Evolutionary conservation across 2,888 invertebrate species (phyloP).

Genomic region (Salpingus planirostris): DNA sequence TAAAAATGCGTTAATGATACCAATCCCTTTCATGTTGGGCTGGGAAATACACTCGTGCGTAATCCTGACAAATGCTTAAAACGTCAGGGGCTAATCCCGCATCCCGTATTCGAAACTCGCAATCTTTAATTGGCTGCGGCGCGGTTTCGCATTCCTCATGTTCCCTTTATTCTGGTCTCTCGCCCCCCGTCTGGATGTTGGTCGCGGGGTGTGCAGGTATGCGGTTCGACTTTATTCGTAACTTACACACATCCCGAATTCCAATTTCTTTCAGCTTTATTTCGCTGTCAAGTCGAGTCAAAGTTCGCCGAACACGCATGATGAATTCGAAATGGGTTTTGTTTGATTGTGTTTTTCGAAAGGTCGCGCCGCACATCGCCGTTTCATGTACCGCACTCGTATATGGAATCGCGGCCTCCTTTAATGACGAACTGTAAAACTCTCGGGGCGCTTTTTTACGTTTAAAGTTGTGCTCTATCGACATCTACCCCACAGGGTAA

Average conservation of each 20-base stretch:
- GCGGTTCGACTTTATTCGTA: conserved; percentile 19
- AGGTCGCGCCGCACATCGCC: no score
- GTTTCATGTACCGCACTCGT: no score
- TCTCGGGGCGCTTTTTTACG: no score
- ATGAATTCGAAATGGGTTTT: conserved; percentile 26
- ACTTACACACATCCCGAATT: conserved; percentile 22
- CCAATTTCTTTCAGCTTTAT: conserved; percentile 26
- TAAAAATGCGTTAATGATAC: no score
- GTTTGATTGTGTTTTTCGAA: conserved; percentile 14
- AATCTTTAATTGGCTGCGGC: conserved; percentile 19
- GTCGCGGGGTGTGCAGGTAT: no score
- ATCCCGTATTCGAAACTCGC: conserved; percentile 12
- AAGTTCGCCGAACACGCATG: conserved; percentile 22
- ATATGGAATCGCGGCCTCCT: no score
- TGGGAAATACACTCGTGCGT: no score
- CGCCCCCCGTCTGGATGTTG: no score
- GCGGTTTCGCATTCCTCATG: conserved; percentile 19
- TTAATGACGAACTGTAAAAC: no score
- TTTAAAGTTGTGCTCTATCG: no score
- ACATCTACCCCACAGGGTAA: no score
- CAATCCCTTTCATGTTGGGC: no score
- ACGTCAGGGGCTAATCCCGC: conserved; percentile 8
- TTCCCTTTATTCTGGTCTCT: conserved; percentile 15
- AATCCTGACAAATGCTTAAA: conserved; percentile 8
- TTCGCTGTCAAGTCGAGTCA: conserved; percentile 25